Base-by-base conservation (phyloP, 2,113 vertebrate species). In the Erythrolamprus reginae region DNA sequence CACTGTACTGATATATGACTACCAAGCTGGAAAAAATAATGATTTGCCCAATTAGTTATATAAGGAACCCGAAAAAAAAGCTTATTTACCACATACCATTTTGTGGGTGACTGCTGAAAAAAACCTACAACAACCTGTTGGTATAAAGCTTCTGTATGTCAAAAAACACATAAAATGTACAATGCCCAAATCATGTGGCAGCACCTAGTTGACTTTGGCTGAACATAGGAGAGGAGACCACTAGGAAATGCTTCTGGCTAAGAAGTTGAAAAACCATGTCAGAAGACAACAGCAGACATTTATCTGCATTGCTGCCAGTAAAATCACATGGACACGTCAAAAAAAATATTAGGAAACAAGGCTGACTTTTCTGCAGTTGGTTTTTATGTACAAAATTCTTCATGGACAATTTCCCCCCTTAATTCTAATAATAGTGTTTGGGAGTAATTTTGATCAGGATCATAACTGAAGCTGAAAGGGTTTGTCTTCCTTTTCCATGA, bases 41-140 rank as follows among this genome's bases (percentile, higher is more conserved):
- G 15, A 58, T 95, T 93, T 96, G 92, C 91, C 90, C 89, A 82
- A 83, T 82, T 82, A 17, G n/a, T 70, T n/a, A 95, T 96, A 93
- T 87, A 92, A 21, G 90, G n/a, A 93, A 93, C 56, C 33, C 87
- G 90, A 94, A 88, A 84, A 90, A 51, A 38, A 82, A 91, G 70
- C 24, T 89, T 19, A 87, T 52, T 65, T 90, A 83, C 47, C 84
- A 83, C 42, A 89, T 50, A 52, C 3, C 61, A 87, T 90, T 85
- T 33, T 90, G 51, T 50, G 89, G 82, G 83, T 88, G 48, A 0
- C 28, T 51, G 19, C 10, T 91, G 77, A 45, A 77, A 53, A 24
- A 7, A 55, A 55, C n/a, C n/a, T n/a, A n/a, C n/a, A n/a, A 12
- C 9, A 42, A 23, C 3, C 21, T 82, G 38, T 45, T 33, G 13